These are phyloP conservation scores for Leucoraja erinaceus DNA, from an alignment of 2,113 vertebrate species.

Conservation along the genomic window DNA sequence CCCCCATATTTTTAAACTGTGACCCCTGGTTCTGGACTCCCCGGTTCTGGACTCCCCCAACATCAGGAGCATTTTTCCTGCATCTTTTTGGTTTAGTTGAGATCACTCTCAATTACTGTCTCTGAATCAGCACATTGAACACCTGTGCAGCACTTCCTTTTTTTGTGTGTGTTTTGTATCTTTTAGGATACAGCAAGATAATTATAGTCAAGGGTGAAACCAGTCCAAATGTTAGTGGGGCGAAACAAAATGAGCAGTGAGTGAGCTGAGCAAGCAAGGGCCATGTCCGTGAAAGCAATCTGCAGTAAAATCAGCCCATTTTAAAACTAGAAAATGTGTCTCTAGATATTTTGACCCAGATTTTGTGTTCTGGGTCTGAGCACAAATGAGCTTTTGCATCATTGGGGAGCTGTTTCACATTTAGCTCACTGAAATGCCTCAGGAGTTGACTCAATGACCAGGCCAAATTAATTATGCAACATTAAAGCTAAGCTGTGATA, in stretches of 20 bases:
- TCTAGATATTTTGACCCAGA: neutral
- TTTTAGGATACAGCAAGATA: neutral
- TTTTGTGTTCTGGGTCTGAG: neutral
- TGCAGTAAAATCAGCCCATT: neutral
- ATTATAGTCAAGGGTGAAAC: neutral
- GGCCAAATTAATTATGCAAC: conserved; percentile 32
- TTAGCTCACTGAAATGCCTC: neutral
- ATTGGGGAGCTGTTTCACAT: neutral
- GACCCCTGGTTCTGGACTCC: too few relatives aligned
- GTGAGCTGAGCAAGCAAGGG: neutral
- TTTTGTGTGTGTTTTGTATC: neutral
- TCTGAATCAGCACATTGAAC: neutral
- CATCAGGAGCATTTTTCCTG: too few relatives aligned
- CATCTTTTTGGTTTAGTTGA: neutral
- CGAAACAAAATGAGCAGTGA: neutral
- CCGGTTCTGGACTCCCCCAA: too few relatives aligned
- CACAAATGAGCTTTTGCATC: neutral
- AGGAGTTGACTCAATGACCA: conserved; percentile 29
- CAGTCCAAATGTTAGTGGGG: neutral
- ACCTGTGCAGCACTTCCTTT: neutral
- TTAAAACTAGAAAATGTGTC: neutral
- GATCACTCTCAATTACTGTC: neutral
- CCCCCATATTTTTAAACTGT: too few relatives aligned
- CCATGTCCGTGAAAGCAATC: neutral
- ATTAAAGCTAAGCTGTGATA: conserved; percentile 22